Evolutionary conservation across 2,797 vertebrate species (phyloP).

Genomic region (Rhodeus uyekii): DNA sequence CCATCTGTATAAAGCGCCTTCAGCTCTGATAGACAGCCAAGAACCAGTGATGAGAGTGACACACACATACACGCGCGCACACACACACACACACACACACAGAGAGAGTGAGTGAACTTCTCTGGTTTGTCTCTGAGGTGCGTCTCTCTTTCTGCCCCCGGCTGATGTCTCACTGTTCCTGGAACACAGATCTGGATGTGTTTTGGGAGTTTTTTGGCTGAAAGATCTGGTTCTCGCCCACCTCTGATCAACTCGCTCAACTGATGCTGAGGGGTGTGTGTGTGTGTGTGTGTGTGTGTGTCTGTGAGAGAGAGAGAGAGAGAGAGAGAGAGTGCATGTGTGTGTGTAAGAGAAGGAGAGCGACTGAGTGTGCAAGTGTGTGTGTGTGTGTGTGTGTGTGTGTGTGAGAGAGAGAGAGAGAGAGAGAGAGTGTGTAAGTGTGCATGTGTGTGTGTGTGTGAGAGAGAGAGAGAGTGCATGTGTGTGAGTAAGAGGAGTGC

Average conservation of each 20-base stretch:
- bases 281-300: slow-evolving; percentile 39
- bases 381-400: not conserved
- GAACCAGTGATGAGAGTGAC: slow-evolving; percentile 7
- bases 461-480: too few species aligned
- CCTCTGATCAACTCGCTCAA: not conserved
- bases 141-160: not conserved
- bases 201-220: slow-evolving; percentile 5
- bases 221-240: slow-evolving; percentile 20
- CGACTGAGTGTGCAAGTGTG: not conserved
- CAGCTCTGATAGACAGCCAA: slow-evolving; percentile 13
- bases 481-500: too few species aligned
- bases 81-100: slow-evolving; percentile 35
- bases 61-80: slow-evolving; percentile 33
- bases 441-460: too few species aligned
- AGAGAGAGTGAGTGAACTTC: slow-evolving; percentile 9
- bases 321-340: too few species aligned
- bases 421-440: too few species aligned
- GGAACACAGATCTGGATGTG: slow-evolving; percentile 19
- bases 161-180: slow-evolving; percentile 13
- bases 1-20: slow-evolving; percentile 17
- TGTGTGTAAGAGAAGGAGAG: too few species aligned
- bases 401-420: too few species aligned
- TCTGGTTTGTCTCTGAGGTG: not conserved
- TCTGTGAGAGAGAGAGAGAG: not conserved
- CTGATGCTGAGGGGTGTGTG: not conserved